These are phyloP conservation scores for Platycheirus rosarum DNA, from an alignment of 2,888 invertebrate species.

Conservation along the genomic window DNA sequence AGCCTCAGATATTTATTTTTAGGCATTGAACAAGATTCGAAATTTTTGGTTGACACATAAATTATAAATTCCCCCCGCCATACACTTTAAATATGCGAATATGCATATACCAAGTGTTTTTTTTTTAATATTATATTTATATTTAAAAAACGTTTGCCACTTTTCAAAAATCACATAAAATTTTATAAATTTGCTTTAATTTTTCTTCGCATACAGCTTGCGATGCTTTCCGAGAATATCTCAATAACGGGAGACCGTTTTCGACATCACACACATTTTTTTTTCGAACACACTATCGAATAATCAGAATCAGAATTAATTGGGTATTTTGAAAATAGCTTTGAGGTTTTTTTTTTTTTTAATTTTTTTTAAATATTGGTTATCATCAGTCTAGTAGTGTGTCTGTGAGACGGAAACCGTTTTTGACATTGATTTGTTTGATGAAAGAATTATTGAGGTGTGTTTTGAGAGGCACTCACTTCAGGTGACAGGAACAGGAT, in stretches of 20 bases:
- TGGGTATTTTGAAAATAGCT: constrained; percentile 46
- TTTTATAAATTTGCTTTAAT: constrained; percentile 53
- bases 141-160: constrained; percentile 27
- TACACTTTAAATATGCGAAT: constrained; percentile 29
- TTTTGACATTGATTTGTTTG: constrained; percentile 56
- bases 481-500: constrained; percentile 52
- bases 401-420: constrained; percentile 67
- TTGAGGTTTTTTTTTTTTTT: constrained; percentile 44
- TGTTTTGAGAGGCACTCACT: constrained; percentile 60
- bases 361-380: constrained; percentile 9
- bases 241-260: constrained; percentile 49
- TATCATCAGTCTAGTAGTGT: constrained; percentile 57
- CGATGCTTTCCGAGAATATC: constrained; percentile 57
- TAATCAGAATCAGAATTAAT: constrained; percentile 36
- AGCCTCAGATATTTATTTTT: constrained; percentile 61
- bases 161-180: constrained; percentile 65
- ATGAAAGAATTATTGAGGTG: constrained; percentile 24
- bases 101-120: constrained; percentile 30
- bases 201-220: constrained; percentile 47
- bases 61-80: constrained; percentile 62
- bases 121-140: constrained; percentile 37
- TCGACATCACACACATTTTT: constrained; percentile 41
- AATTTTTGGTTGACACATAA: constrained; percentile 68
- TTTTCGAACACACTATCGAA: constrained; percentile 29
- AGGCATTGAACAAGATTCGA: constrained; percentile 61